Evolutionary conservation across 1,140 invertebrate species (phyloP).

Genomic region (Mylabris phalerata): DNA sequence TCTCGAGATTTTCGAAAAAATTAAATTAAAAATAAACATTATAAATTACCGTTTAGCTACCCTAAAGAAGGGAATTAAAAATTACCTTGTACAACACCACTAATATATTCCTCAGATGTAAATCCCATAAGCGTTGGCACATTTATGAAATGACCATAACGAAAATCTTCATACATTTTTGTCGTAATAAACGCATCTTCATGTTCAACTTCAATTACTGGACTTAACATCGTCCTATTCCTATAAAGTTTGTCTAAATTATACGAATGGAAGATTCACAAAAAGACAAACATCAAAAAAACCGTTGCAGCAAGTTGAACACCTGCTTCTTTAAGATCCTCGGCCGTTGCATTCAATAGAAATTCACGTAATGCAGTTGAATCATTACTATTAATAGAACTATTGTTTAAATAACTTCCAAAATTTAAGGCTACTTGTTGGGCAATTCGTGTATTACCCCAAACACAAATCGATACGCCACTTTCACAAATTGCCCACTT

Average conservation of each 20-base stretch:
- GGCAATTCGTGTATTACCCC: conserved; percentile 8
- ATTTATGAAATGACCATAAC: background rate
- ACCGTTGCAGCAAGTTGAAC: too few species aligned
- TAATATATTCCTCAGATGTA: conserved; percentile 8
- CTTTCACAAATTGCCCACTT: conserved; percentile 14
- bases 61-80: too few species aligned
- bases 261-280: too few species aligned
- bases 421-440: conserved; percentile 4
- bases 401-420: conserved; percentile 3
- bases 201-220: conserved; percentile 1
- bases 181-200: conserved; percentile 1
- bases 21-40: too few species aligned
- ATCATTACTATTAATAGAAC: conserved; percentile 2
- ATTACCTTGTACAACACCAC: too few species aligned
- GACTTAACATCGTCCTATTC: too few species aligned
- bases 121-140: conserved; percentile 7
- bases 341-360: conserved; percentile 2
- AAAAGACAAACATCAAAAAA: too few species aligned
- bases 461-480: conserved; percentile 12
- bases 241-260: too few species aligned
- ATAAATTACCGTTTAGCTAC: too few species aligned
- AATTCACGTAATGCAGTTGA: conserved; percentile 10
- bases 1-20: too few species aligned
- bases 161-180: conserved; percentile 1
- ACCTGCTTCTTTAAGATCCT: conserved; percentile 7